A percentile compares a stretch with the other conserved stretches of the same genome.
These are phyloP conservation scores for Lepidonotus clava DNA, from an alignment of 2,888 invertebrate genomes.

Conservation along the genomic window DNA sequence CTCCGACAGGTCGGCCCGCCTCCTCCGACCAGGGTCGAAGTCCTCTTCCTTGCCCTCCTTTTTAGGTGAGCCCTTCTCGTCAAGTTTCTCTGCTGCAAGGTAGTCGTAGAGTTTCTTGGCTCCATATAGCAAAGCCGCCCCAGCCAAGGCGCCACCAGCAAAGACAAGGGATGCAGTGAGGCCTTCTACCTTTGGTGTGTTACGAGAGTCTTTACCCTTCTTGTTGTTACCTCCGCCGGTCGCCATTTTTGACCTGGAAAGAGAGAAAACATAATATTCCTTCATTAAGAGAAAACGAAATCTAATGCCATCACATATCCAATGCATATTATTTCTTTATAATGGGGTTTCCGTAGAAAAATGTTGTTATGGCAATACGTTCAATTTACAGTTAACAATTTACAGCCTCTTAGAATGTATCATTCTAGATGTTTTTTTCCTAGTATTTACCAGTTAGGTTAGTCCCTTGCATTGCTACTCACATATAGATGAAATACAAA, in stretches of 20 bases:
- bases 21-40: background rate
- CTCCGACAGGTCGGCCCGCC: background rate
- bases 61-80: background rate
- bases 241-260: background rate
- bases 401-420: too few species aligned
- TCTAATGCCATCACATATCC: too few species aligned
- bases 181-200: background rate
- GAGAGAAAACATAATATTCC: background rate
- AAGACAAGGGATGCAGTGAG: slow-evolving; percentile 11
- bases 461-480: too few species aligned
- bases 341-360: too few species aligned
- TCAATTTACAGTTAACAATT: too few species aligned
- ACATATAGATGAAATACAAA: too few species aligned
- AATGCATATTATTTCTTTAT: too few species aligned
- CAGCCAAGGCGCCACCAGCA: slow-evolving; percentile 53
- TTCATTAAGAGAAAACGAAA: too few species aligned
- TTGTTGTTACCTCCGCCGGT: slow-evolving; percentile 27
- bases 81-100: background rate
- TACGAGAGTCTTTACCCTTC: slow-evolving; percentile 3
- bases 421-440: too few species aligned
- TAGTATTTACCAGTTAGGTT: too few species aligned
- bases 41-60: background rate
- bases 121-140: slow-evolving; percentile 54
- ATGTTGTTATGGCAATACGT: too few species aligned
- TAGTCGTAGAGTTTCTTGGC: slow-evolving; percentile 56